Base-by-base conservation (phyloP, 2,888 invertebrate species). In the Lepidonotus clava region DNA sequence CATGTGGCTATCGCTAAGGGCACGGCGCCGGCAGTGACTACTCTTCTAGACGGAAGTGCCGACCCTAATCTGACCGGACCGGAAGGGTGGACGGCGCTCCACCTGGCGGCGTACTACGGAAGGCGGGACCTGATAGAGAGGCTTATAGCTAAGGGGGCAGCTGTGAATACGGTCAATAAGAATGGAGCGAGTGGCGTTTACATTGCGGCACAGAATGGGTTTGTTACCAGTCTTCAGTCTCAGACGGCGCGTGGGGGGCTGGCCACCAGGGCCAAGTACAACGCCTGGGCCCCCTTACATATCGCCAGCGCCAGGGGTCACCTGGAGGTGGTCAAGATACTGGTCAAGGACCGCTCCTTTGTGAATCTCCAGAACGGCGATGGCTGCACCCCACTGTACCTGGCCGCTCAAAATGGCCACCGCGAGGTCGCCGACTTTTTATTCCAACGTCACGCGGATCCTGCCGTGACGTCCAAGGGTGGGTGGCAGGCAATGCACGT, bases 201-300 rank as follows among this genome's bases (percentile, higher is more conserved):
- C 77, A 21, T 88, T 0, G 86, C 88, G 0, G 85, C 87, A 18
- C 88, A 88, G 66, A 84, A 87, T 38, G 89, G 87, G 24, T 53
- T 53, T 46, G 32, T 2, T 0, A 24, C 71, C n/a, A 71, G 61
- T 18, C 67, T 84, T 0, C 41, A 71, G 53, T 24, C 28, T 8
- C 83, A 71, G 53, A 80, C 66, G 28, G n/a, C 32, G 1, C n/a
- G 32, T 0, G 76, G 53, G 14, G 77, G 56, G 21, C 53, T 34
- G 1, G n/a, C 18, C 28, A 84, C 67, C 28, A 11, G 41, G 21
- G 18, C 41, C 34, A 85, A 84, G 41, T n/a, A 56, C 0, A 83
- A 88, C 56, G 87, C 87, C 18, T 89, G 89, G 89, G 76, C 89
- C 0, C 87, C 89, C 8, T 51, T 89, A 28, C 88, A 88, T 76